Percentiles rank a stretch among this genome's conserved stretches.
These are phyloP conservation scores for Centropus bengalensis DNA, from an alignment of 2,113 vertebrate genomes.

Conservation along the genomic window DNA sequence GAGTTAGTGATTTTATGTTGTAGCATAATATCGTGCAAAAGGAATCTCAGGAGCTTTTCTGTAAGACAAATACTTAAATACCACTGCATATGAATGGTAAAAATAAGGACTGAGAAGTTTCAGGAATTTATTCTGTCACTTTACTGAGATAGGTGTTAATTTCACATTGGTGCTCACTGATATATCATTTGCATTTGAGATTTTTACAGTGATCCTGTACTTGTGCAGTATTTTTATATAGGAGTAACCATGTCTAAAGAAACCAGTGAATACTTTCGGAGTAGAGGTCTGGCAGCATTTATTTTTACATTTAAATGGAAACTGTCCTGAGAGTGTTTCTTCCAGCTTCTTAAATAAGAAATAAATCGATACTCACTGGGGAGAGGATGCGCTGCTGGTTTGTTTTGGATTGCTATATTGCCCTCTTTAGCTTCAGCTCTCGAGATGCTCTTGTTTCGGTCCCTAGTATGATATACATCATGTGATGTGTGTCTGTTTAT, in stretches of 20 bases:
- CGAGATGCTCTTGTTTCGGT: neutral
- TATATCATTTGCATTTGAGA: neutral
- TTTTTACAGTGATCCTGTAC: neutral
- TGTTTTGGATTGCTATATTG: neutral
- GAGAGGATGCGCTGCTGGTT: neutral
- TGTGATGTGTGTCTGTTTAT: no score
- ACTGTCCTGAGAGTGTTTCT: neutral
- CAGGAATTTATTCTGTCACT: neutral
- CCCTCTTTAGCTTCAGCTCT: neutral
- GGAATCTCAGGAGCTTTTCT: neutral
- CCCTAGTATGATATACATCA: neutral
- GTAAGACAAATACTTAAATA: neutral
- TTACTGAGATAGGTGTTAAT: neutral
- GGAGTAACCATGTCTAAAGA: neutral
- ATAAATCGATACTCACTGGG: neutral
- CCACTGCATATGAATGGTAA: neutral
- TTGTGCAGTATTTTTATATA: neutral
- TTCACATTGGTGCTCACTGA: neutral
- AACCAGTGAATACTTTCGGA: neutral
- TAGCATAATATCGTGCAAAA: neutral
- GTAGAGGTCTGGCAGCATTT: neutral
- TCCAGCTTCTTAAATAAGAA: neutral
- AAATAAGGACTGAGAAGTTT: neutral
- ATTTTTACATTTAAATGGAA: neutral
- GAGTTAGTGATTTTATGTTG: neutral